Base-by-base conservation (phyloP, 2,888 invertebrate species). In the Apoda limacodes region DNA sequence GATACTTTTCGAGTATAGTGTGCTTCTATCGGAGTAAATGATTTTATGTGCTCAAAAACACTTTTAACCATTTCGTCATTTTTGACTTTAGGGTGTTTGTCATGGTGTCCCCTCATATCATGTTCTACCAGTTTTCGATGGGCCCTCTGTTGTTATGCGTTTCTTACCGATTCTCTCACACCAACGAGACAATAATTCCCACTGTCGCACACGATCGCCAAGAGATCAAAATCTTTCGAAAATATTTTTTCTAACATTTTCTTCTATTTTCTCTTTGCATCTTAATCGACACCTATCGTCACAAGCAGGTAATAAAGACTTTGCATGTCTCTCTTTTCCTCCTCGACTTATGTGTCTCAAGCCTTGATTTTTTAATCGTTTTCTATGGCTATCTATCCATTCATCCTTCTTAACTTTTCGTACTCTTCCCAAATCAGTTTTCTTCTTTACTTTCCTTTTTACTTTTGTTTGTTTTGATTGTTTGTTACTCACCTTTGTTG, bases 21-120 rank as follows among this genome's bases (percentile, higher is more conserved):
- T 22, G 29, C 13, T 29, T 29, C 9, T 14, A 9, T n/a, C n/a
- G n/a, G n/a, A n/a, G n/a, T n/a, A n/a, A n/a, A 29, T 29, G 29
- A 5, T 22, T n/a, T n/a, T n/a, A n/a, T n/a, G n/a, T n/a, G n/a
- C n/a, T n/a, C n/a, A n/a, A n/a, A n/a, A n/a, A n/a, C n/a, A n/a
- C n/a, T n/a, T n/a, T n/a, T n/a, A n/a, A n/a, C n/a, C n/a, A n/a
- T n/a, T n/a, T n/a, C n/a, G n/a, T n/a, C n/a, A n/a, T n/a, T n/a
- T n/a, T n/a, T n/a, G n/a, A n/a, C n/a, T n/a, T n/a, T n/a, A n/a
- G n/a, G n/a, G n/a, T n/a, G n/a, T n/a, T n/a, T n/a, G n/a, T n/a
- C n/a, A n/a, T n/a, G n/a, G n/a, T n/a, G n/a, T 14, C 29, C 22
- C 12, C 29, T 13, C 11, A 12, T 7, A 22, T 29, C 23, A 10